Evolutionary conservation across 2,888 invertebrate genomes (phyloP).

Genomic region (Arctia plantaginis): DNA sequence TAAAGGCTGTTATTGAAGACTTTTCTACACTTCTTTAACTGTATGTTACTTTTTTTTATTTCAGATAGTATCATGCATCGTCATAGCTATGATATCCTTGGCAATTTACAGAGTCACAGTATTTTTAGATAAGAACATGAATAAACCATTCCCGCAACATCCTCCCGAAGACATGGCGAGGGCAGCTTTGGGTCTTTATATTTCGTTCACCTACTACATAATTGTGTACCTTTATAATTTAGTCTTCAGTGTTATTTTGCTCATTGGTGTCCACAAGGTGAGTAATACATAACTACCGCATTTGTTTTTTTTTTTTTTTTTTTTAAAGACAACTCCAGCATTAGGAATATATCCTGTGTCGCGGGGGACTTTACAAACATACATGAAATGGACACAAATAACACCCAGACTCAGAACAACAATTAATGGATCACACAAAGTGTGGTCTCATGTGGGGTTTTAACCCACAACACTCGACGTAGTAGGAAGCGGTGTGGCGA

Average conservation of each 20-base stretch:
- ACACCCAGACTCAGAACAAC: too few species aligned
- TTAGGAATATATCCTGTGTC: too few species aligned
- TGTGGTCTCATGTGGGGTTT: too few species aligned
- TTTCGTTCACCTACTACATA: slow-evolving; percentile 72
- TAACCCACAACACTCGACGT: too few species aligned
- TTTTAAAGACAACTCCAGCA: too few species aligned
- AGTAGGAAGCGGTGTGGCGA: too few species aligned
- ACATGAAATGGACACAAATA: too few species aligned
- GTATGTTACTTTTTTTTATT: slow-evolving; percentile 34
- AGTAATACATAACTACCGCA: slow-evolving; percentile 40
- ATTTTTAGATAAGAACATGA: slow-evolving; percentile 58
- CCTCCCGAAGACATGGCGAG: slow-evolving; percentile 61
- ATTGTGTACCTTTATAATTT: slow-evolving; percentile 68
- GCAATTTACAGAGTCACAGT: slow-evolving; percentile 65
- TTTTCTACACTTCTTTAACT: neutral
- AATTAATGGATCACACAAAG: too few species aligned
- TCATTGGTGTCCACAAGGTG: slow-evolving; percentile 74
- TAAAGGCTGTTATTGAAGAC: too few species aligned
- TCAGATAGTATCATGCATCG: slow-evolving; percentile 65
- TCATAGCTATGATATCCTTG: slow-evolving; percentile 57
- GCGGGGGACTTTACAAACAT: too few species aligned
- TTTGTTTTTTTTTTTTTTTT: too few species aligned
- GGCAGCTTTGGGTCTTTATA: slow-evolving; percentile 66
- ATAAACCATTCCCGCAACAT: slow-evolving; percentile 57
- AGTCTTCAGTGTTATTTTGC: slow-evolving; percentile 65